Evolutionary conservation across 2,797 vertebrate genomes (phyloP), one percentile per base, ranked within the genome.

Genomic region (Pelodytes ibericus): DNA sequence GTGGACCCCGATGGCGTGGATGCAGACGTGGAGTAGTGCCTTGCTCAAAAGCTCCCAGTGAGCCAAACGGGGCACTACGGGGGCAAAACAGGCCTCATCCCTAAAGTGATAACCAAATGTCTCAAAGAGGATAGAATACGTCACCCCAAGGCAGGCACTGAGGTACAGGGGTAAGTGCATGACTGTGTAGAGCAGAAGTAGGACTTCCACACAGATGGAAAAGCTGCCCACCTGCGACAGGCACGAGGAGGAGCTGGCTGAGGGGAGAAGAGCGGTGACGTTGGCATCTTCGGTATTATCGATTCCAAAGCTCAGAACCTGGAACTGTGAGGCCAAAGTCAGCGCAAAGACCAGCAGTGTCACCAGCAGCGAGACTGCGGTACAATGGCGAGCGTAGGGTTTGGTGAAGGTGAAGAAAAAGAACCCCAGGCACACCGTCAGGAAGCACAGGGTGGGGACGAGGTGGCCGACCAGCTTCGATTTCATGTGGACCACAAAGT

Each of bases 201-300:
- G 92, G 71, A 96, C 95, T 89, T 97, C 96, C 39, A 98, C 92
- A 83, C 97, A 96, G 82, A 99, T 91, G 44, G 97, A 97, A 82
- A 99, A 99, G 71, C 95, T 95, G 80, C 96, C 96, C 49, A 99
- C 94, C 0, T 94, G 95, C 60, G 96, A 98, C 72, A 99, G 89
- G 85, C 95, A 98, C 20, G 89, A 87, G 44, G 87, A 86, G 8
- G 70, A 27, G 56, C 80, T 72, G 30, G 53, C 31, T 27, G 74
- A 31, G 9, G 70, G 30, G 15, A 4, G 6, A n/a, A n/a, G n/a
- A 66, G 81, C 84, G 57, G 67, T 77, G 58, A 92, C 11, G 87
- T 74, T 73, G 8, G 71, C 68, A 87, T 83, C 33, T 66, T 73
- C 63, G 79, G 86, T 84, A 3, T 83, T 85, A 81, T 89, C 93